Base-by-base conservation (phyloP, 2,797 vertebrate genomes). In the Sebastolobus alascanus region DNA sequence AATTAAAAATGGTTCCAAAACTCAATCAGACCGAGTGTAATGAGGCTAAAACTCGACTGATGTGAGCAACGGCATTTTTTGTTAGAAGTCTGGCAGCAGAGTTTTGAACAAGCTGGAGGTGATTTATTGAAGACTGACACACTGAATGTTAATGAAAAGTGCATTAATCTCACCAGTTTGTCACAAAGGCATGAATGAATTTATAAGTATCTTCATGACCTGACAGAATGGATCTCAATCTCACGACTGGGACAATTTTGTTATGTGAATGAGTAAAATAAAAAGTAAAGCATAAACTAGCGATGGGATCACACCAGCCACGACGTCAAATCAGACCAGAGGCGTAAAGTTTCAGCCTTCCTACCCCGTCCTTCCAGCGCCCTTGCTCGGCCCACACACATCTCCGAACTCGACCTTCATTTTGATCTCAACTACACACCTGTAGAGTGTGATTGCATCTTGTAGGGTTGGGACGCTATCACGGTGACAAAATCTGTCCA, bases 41-140 rank as follows among this genome's bases (percentile, higher is more conserved):
- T 43, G 33, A 73, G 38, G 54, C 27, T 59, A 40, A 72, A 82
- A 54, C 40, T 80, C 13, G 2, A 63, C 43, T 63, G 22, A 33
- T 72, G 38, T 46, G 43, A 46, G 43, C 43, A 72, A 33, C 2
- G 16, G 27, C 43, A 46, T 46, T 46, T 73, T 75, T 81, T 54
- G 25, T 67, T 56, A 31, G 10, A 71, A 68, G 67, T 73, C 69
- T 61, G 78, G 54, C 43, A 77, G 52, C 73, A 77, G 75, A 79
- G 60, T 37, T 74, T 38, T 75, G 59, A 82, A 76, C 25, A 54
- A 35, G 38, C 54, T 64, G 35, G 27, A 71, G 77, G 69, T 76
- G 58, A 86, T 79, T 85, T 78, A 79, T 68, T 79, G 27, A 68
- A 77, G 65, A 50, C 56, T 40, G 69, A 46, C 13, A 27, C 7